Conservation (phyloP, 2,888 invertebrate species). For the Blastobasis adustella region DNA sequence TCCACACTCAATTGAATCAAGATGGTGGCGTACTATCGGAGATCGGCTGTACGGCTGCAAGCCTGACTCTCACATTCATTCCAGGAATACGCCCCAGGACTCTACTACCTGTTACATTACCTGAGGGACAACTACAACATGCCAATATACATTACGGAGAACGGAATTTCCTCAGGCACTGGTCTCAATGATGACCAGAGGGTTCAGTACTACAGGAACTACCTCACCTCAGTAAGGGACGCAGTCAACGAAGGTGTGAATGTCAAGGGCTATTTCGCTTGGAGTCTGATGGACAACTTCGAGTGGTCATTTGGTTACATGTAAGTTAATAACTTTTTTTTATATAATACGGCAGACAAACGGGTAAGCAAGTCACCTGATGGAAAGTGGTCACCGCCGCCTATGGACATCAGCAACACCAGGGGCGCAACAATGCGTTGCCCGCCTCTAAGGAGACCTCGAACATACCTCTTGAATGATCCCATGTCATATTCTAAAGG, state of each 20-base stretch:
- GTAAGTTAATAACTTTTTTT: conserved; percentile 30
- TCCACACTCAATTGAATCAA: too few relatives aligned
- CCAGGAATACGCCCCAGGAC: conserved; percentile 22
- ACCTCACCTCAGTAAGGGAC: conserved; percentile 41
- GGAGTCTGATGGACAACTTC: conserved; percentile 77
- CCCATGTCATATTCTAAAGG: too few relatives aligned
- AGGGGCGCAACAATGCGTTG: too few relatives aligned
- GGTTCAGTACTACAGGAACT: conserved; percentile 37
- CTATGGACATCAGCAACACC: too few relatives aligned
- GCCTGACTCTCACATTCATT: background rate
- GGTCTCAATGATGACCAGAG: conserved; percentile 44
- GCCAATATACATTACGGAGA: conserved; percentile 56
- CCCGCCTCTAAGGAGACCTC: too few relatives aligned
- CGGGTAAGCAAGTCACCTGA: too few relatives aligned
- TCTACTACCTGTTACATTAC: conserved; percentile 18
- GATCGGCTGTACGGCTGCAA: too few relatives aligned
- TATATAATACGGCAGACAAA: too few relatives aligned
- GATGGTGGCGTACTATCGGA: too few relatives aligned
- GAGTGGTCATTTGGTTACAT: conserved; percentile 72
- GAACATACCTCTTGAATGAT: too few relatives aligned
- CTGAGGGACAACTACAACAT: conserved; percentile 22
- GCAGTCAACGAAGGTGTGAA: conserved; percentile 50
- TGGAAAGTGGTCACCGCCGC: too few relatives aligned
- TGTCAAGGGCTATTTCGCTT: conserved; percentile 63
- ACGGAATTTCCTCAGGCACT: conserved; percentile 53